phyloP scores from a whole-genome alignment of 92 coral and sea anemone genomes.

The Epizoanthus rinbou region DNA sequence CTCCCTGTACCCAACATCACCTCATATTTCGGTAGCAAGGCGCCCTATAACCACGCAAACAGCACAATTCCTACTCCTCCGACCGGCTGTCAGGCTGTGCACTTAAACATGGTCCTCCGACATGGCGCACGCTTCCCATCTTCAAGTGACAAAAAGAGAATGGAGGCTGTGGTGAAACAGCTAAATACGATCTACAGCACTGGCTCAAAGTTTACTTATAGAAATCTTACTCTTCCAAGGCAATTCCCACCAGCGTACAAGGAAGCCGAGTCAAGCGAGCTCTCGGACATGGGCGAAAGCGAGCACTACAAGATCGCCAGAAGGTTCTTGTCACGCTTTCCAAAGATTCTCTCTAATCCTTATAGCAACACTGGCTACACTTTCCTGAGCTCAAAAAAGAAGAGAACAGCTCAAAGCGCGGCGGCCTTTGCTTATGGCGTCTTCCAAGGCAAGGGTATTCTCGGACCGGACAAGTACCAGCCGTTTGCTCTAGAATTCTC shows the following conservation, averaged over 20 bases:
- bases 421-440: constrained; percentile 78
- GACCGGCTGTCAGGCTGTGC: constrained; percentile 60
- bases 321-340: constrained; percentile 61
- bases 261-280: constrained; percentile 60
- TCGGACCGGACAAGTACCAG: constrained; percentile 63
- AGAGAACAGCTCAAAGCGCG: constrained; percentile 80
- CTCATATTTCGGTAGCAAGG: constrained; percentile 68
- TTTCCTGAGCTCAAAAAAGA: constrained; percentile 61
- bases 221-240: constrained; percentile 81
- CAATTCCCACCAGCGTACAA: constrained; percentile 50
- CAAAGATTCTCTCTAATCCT: constrained; percentile 45
- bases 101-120: constrained; percentile 76
- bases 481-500: constrained; percentile 74
- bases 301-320: constrained; percentile 68
- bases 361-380: constrained; percentile 72
- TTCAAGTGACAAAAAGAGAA: constrained; percentile 46
- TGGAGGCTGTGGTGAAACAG: constrained; percentile 46
- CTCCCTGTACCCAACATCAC: constrained; percentile 11
- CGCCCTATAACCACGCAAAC: constrained; percentile 64
- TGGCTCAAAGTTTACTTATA: constrained; percentile 57
- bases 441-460: constrained; percentile 69
- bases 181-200: constrained; percentile 55
- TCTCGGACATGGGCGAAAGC: constrained; percentile 61
- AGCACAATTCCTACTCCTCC: constrained; percentile 47
- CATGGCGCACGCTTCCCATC: constrained; percentile 88